A percentile compares a stretch with the other conserved stretches of the same genome.
phyloP scores from a whole-genome alignment of 2,888 invertebrate genomes.

The Xylota sylvarum region DNA sequence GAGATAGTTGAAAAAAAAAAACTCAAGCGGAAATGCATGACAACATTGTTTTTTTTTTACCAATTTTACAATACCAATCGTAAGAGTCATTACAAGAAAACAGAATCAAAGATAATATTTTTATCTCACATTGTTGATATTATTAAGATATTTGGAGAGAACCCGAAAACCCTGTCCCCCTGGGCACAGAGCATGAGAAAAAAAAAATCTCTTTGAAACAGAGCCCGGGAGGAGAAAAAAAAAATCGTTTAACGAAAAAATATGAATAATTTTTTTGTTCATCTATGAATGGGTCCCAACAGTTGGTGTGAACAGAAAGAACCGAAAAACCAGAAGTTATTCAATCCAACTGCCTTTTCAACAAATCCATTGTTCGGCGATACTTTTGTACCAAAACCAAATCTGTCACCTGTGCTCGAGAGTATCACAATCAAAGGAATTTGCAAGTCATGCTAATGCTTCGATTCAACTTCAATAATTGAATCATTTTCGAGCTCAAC shows the following conservation, averaged over 20 bases:
- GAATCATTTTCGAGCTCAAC: conserved; percentile 55
- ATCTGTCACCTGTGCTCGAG: conserved; percentile 69
- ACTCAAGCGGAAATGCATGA: conserved; percentile 35
- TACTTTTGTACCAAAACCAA: conserved; percentile 43
- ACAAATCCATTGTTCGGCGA: conserved; percentile 45
- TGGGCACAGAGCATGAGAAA: conserved; percentile 49
- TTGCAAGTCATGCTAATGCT: conserved; percentile 67
- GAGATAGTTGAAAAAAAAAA: too few species aligned
- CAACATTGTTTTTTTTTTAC: conserved; percentile 8
- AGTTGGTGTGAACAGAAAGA: conserved; percentile 52
- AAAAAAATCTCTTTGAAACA: conserved; percentile 43
- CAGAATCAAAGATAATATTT: conserved; percentile 52
- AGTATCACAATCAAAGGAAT: conserved; percentile 57
- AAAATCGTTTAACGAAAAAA: conserved; percentile 22
- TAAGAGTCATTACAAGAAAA: conserved; percentile 58
- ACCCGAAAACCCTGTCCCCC: conserved; percentile 33
- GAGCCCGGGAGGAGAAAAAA: conserved; percentile 3
- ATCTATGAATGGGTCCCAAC: conserved; percentile 44
- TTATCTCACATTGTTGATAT: conserved; percentile 38
- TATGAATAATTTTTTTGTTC: conserved; percentile 36
- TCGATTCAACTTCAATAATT: conserved; percentile 56
- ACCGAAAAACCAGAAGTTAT: conserved; percentile 71
- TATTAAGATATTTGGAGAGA: conserved; percentile 44
- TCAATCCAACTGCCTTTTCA: conserved; percentile 67
- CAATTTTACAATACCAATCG: not conserved